phyloP scores from a whole-genome alignment of 2,113 vertebrate species.

The Otocyon megalotis region DNA sequence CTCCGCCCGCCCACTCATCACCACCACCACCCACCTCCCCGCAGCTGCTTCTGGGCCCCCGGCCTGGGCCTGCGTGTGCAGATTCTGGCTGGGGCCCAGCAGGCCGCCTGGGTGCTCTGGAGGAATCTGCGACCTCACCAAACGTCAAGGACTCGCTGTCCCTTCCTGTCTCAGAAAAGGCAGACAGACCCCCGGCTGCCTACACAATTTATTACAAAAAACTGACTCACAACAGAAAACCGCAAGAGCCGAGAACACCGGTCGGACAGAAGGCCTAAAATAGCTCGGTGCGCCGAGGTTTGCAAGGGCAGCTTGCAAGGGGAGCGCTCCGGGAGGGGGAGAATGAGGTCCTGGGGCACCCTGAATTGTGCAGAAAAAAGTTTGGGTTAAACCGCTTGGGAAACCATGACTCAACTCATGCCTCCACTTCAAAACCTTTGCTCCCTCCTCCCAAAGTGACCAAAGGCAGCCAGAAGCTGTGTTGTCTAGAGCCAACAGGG shows the following conservation, averaged over 20 bases:
- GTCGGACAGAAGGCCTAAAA: background rate
- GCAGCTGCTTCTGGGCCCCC: background rate
- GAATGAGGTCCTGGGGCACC: background rate
- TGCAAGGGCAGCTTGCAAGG: rapidly evolving
- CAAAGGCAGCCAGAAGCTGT: background rate
- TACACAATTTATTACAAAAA: background rate
- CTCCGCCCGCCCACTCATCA: no score
- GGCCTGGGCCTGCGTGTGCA: background rate
- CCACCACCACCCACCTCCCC: background rate
- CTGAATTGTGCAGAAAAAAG: background rate
- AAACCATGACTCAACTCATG: background rate
- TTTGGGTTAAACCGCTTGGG: background rate
- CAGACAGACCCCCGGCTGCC: background rate
- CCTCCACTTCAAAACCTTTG: background rate
- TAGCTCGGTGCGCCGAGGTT: rapidly evolving
- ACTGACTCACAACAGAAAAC: background rate
- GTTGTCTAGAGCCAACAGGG: rapidly evolving
- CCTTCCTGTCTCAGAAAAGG: background rate
- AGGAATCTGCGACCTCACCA: background rate
- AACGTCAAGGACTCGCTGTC: background rate
- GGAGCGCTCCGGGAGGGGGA: background rate
- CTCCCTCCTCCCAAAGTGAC: background rate
- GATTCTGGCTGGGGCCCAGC: background rate
- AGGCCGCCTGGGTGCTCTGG: no score
- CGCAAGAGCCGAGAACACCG: background rate